Base-by-base conservation (phyloP, 1,140 invertebrate genomes). In the Ditylenchus dipsaci region DNA sequence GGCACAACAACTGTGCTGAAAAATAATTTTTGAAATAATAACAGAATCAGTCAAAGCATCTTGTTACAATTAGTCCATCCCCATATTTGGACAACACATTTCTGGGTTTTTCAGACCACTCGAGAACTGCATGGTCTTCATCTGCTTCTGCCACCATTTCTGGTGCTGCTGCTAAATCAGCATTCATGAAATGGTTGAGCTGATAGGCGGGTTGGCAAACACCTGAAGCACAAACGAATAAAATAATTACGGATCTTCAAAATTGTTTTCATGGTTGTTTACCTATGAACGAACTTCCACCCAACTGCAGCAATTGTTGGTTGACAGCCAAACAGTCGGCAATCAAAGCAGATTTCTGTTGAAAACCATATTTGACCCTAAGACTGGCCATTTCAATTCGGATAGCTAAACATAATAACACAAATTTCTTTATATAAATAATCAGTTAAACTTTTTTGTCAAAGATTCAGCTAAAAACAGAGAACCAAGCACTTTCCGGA, bases 41-140 rank as follows among this genome's bases (percentile, higher is more conserved):
- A 3, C 29, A 33, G 8, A 59, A 13, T 59, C 11, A 45, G 11
- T 11, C 49, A 53, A 61, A 61, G 29, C 59, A 3, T 30, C 29
- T n/a, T n/a, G n/a, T n/a, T n/a, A 61, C 59, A 61, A 61, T 61
- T 21, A 61, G 59, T 5, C 59, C 59, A 21, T 61, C 29, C 3
- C 29, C 27, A 43, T 61, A 61, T n/a, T 30, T 43, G n/a, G 29
- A 33, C 19, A 61, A 21, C 3, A 30, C 29, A 30, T 61, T 30
- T n/a, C 29, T 61, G 5, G 3, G 3, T n/a, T 61, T 61, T 13
- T 43, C 38, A 19, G 59, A 61, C 59, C 59, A 61, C n/a, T 21
- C 3, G 5, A 61, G n/a, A 3, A 19, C 29, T 7, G 3, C 59
- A 29, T 61, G 5, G 1, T 5, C 29, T 61, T 3, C 5, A 30